Percentiles rank a stretch among this genome's conserved stretches.
These are phyloP conservation scores for Echinops telfairi DNA, from an alignment of 2,113 vertebrate genomes.

Conservation along the genomic window DNA sequence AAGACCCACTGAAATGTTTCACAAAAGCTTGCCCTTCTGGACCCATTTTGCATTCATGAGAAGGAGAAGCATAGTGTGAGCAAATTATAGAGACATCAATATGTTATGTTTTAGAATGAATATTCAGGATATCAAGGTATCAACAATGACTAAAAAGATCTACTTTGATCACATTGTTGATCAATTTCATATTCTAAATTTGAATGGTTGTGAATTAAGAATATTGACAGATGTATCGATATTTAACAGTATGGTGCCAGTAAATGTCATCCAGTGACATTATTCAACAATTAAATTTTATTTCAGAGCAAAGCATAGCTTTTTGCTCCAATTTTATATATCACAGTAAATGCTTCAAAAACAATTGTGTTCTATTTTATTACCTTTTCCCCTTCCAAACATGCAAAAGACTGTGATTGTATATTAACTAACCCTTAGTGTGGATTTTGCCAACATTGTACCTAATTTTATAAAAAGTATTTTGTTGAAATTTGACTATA, in stretches of 20 bases:
- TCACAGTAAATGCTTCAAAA: conserved; percentile 61
- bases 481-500: conserved; percentile 77
- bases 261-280: conserved; percentile 68
- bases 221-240: neutral
- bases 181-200: conserved; percentile 79
- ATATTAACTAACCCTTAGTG: conserved; percentile 44
- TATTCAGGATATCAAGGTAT: conserved; percentile 73
- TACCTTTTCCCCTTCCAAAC: neutral
- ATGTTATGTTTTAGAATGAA: conserved; percentile 62
- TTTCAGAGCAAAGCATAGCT: conserved; percentile 80
- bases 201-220: conserved; percentile 81
- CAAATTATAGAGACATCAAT: conserved; percentile 36
- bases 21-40: too few relatives aligned
- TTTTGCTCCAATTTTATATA: conserved; percentile 75
- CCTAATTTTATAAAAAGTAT: conserved; percentile 82
- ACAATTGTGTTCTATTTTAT: conserved; percentile 53
- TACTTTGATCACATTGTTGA: conserved; percentile 79
- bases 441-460: conserved; percentile 84
- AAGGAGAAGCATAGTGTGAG: neutral
- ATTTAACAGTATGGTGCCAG: conserved; percentile 68
- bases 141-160: conserved; percentile 70
- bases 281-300: conserved; percentile 79
- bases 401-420: conserved; percentile 57
- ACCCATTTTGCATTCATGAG: too few relatives aligned
- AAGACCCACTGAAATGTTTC: too few relatives aligned